Evolutionary conservation across 2,888 invertebrate species (phyloP).

Genomic region (Oasisia sp.): DNA sequence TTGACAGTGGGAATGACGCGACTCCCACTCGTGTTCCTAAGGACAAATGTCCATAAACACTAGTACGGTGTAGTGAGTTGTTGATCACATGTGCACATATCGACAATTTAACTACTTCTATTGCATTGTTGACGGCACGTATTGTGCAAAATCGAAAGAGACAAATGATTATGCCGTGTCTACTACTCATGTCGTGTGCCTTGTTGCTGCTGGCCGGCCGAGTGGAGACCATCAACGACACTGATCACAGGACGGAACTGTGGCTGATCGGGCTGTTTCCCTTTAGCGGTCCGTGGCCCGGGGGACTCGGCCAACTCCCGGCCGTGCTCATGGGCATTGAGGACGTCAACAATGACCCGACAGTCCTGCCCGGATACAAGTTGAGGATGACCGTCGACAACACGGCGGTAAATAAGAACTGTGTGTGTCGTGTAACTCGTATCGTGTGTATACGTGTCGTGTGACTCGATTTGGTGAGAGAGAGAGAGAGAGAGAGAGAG

Average conservation of each 20-base stretch:
- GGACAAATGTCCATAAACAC: neutral
- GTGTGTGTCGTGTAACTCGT: too few species aligned
- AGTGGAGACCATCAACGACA: neutral
- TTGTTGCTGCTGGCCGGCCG: neutral
- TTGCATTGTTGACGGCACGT: too few species aligned
- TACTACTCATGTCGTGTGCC: neutral
- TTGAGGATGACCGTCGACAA: conserved; percentile 97
- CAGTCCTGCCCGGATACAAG: conserved; percentile 85
- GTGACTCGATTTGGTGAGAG: too few species aligned
- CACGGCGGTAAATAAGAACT: conserved; percentile 78
- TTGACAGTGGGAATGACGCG: neutral
- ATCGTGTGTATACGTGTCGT: too few species aligned
- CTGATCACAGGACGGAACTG: conserved; percentile 33
- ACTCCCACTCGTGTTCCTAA: neutral
- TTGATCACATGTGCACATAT: neutral
- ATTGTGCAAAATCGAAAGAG: neutral
- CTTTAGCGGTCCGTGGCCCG: conserved; percentile 44
- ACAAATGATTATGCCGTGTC: neutral
- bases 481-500: too few species aligned
- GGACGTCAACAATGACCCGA: conserved; percentile 91
- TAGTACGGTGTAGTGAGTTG: neutral
- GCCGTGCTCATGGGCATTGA: conserved; percentile 92
- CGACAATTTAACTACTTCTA: too few species aligned
- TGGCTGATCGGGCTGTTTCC: conserved; percentile 46
- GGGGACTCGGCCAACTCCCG: conserved; percentile 95